Evolutionary conservation across 2,888 invertebrate species (phyloP), one percentile per base, ranked within the genome.

Genomic region (Drosophila pseudotakahashii): DNA sequence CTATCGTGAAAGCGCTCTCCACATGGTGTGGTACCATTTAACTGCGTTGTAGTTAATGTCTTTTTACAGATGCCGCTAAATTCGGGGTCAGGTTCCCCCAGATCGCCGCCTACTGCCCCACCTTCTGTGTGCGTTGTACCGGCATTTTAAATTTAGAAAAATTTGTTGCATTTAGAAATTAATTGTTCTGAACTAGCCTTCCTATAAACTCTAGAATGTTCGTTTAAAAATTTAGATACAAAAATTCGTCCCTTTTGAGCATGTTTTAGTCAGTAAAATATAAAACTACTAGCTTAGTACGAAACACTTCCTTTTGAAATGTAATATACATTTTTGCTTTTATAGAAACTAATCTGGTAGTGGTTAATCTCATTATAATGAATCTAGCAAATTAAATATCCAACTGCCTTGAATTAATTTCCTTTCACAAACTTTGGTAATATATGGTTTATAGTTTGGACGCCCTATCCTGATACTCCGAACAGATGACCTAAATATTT

Each of bases 361-460:
- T 30, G 30, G 30, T 30, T 30, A 30, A 30, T 30, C 30, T 30
- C 30, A 5, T 7, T 7, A 30, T 30, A 30, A n/a, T n/a, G n/a
- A n/a, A n/a, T n/a, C n/a, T n/a, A n/a, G n/a, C n/a, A n/a, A n/a
- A n/a, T n/a, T n/a, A 30, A 30, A 30, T 30, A 30, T 30, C 30
- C 0, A 30, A 30, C 30, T 30, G 30, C 30, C 30, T 30, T 30
- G 30, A 30, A 7, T 30, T 30, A 30, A 30, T 30, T 30, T 30
- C 30, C 30, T 30, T 30, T 30, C 7, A 30, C 30, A 30, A 30
- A 30, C 30, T 30, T 44, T 44, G n/a, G 23, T 44, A 13, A 44
- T 44, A 44, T 44, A 23, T 44, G 44, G 13, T 26, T 44, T 44
- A 44, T 44, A 44, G 44, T 44, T 44, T 44, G 44, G 23, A 44